Evolutionary conservation across 2,113 vertebrate species (phyloP).

Genomic region (Nothocercus julius): DNA sequence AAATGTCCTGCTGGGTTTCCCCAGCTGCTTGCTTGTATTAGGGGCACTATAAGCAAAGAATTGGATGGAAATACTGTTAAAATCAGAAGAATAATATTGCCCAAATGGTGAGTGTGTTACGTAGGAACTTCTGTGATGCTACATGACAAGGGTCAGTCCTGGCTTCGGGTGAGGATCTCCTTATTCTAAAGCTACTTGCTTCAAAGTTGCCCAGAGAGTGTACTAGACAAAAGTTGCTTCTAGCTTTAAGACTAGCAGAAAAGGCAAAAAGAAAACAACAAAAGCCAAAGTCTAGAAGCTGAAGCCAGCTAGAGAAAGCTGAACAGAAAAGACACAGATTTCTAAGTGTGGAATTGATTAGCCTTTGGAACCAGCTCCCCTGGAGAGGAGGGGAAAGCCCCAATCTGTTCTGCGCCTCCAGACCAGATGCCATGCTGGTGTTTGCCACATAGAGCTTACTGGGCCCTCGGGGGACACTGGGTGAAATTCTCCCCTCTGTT

Average conservation of each 20-base stretch:
- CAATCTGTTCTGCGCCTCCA: background rate
- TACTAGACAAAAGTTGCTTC: background rate
- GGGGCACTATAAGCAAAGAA: background rate
- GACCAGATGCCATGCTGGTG: background rate
- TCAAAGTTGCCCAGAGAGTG: background rate
- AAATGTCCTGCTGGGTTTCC: background rate
- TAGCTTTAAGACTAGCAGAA: background rate
- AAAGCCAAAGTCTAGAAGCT: background rate
- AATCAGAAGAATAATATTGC: background rate
- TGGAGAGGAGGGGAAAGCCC: background rate
- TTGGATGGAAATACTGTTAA: background rate
- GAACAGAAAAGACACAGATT: constrained; percentile 53
- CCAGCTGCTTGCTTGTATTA: background rate
- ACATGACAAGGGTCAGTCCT: background rate
- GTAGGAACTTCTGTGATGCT: background rate
- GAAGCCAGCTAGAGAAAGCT: constrained; percentile 35
- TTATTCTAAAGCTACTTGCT: constrained; percentile 1
- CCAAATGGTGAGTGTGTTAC: background rate
- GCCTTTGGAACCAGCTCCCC: background rate
- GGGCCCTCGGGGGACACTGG: background rate
- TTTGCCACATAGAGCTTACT: background rate
- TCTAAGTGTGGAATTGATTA: constrained; percentile 59
- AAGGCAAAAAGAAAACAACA: background rate
- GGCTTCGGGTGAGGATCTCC: background rate
- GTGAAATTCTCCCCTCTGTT: background rate